Evolutionary conservation across 1,140 invertebrate species (phyloP).

Genomic region (Polypedilum pembai): DNA sequence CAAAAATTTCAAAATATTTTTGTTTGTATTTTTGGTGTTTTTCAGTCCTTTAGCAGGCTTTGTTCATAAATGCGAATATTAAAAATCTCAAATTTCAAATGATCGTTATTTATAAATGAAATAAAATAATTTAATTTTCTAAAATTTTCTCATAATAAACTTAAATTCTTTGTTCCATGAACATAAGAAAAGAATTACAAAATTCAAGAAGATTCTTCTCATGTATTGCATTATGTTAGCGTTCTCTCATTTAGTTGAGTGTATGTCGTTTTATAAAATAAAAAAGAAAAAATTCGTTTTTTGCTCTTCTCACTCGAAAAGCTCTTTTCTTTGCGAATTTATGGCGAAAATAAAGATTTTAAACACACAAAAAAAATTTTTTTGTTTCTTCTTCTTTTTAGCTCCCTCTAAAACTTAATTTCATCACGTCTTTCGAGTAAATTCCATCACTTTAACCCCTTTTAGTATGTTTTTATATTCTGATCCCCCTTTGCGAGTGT

Average conservation of each 20-base stretch:
- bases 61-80: too few relatives aligned
- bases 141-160: too few relatives aligned
- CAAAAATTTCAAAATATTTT: too few relatives aligned
- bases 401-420: conserved; percentile 4
- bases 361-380: background rate
- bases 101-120: too few relatives aligned
- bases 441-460: conserved; percentile 17
- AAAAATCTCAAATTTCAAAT: too few relatives aligned
- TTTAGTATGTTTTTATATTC: conserved; percentile 6
- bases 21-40: too few relatives aligned
- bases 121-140: too few relatives aligned
- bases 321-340: conserved; percentile 3
- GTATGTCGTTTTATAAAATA: background rate
- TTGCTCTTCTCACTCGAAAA: background rate
- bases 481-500: background rate
- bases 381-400: background rate
- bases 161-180: too few relatives aligned
- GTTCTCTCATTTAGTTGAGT: background rate
- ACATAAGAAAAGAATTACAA: too few relatives aligned
- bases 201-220: too few relatives aligned
- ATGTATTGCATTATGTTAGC: background rate
- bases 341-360: background rate
- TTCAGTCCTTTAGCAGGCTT: too few relatives aligned
- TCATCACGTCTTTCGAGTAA: conserved; percentile 10
- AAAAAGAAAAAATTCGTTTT: background rate